Evolutionary conservation across 1,140 invertebrate genomes (phyloP).

Genomic region (Orchestia grillus): DNA sequence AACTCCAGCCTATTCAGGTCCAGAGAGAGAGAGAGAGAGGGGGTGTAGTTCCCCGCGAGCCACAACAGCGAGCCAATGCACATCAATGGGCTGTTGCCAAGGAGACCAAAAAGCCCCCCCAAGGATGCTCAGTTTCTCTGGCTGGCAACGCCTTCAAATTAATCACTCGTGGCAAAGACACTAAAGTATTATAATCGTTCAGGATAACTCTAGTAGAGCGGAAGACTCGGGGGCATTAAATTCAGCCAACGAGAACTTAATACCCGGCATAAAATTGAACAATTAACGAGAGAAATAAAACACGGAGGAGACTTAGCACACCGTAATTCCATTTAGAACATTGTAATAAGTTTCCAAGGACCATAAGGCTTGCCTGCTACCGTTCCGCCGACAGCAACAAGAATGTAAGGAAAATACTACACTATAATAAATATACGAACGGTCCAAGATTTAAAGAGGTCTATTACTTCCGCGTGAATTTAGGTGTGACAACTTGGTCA

Average conservation of each 20-base stretch:
- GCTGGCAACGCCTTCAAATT: conserved; percentile 22
- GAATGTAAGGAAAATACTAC: background rate
- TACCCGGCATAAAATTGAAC: conserved; percentile 4
- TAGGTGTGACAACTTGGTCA: background rate
- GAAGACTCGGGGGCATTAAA: background rate
- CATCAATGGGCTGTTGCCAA: conserved; percentile 42
- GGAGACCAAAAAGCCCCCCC: background rate
- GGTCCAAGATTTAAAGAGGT: background rate
- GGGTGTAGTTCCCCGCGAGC: background rate
- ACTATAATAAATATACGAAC: background rate
- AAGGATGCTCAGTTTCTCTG: conserved; percentile 16
- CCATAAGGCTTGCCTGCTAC: background rate
- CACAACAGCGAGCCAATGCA: conserved; percentile 44
- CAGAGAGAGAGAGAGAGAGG: conserved; percentile 14
- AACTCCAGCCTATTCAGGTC: conserved; percentile 55
- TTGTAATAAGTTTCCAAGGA: background rate
- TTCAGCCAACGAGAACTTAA: conserved; percentile 3
- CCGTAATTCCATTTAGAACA: background rate
- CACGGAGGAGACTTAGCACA: background rate
- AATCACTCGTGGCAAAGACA: conserved; percentile 33
- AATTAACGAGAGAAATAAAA: background rate
- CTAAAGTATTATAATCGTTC: conserved; percentile 25
- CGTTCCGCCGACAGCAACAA: background rate
- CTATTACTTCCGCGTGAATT: background rate
- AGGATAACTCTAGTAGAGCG: background rate